Base-by-base conservation (phyloP, 2,888 invertebrate genomes). In the Dastarcus helophoroides region DNA sequence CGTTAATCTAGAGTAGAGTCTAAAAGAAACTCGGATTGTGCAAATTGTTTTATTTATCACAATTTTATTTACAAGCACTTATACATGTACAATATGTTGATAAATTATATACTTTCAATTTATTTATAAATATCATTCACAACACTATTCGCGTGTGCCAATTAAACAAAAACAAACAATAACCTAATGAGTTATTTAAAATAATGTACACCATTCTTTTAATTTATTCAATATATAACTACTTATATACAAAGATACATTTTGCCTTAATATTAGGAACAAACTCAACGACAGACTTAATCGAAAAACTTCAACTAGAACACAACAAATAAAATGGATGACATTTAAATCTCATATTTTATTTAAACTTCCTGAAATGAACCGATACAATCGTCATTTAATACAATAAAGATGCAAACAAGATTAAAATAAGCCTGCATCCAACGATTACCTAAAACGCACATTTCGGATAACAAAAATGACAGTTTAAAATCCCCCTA, bases 31-130 rank as follows among this genome's bases (percentile, higher is more conserved):
- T 17, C n/a, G 30, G 42, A 45, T 56, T 58, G 58, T 59, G 58
- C 58, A 59, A 59, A 58, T 58, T 50, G 44, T 46, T 53, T 56
- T 58, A 52, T 58, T 58, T 60, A 61, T 61, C 60, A 61, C 60
- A 61, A 60, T 60, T 56, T 40, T 59, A 58, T 59, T 53, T 61
- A 61, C 60, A 60, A 58, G 58, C 60, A 57, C 56, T 56, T 58
- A 58, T 56, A 58, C 54, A 47, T 54, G 39, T 29, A 29, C 29
- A 17, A 23, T 32, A 33, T 29, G 27, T 28, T 28, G 25, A 29
- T 26, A 50, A 50, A 51, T 47, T 51, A 48, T 53, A 47, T 49
- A 54, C 44, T 48, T 53, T 47, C 42, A 32, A 42, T 43, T 43
- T 35, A 40, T 40, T 42, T 40, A 31, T 35, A 28, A 21, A 29